Evolutionary conservation across 1,140 invertebrate genomes (phyloP).

Genomic region (Tetranychus cinnabarinus): DNA sequence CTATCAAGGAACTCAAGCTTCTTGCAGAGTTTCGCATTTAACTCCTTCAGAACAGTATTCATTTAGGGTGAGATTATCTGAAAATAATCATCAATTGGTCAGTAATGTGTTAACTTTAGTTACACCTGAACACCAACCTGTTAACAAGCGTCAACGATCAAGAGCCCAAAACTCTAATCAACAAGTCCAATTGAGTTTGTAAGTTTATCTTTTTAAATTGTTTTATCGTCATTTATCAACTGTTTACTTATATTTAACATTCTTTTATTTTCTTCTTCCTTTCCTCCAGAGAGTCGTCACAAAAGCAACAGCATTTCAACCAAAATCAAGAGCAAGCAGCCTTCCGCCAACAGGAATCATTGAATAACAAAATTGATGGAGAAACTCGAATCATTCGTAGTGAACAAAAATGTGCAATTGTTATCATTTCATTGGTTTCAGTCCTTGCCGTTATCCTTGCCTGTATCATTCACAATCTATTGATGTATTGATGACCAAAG

Average conservation of each 20-base stretch:
- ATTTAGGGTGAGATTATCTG: constrained; percentile 5
- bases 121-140: constrained; percentile 4
- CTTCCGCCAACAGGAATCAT: not conserved
- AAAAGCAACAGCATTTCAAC: not conserved
- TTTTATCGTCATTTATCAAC: not conserved
- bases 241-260: not conserved
- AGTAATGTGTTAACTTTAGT: constrained; percentile 6
- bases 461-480: constrained; percentile 4
- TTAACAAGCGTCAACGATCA: not conserved
- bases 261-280: not conserved
- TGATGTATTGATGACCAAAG: not conserved
- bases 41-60: constrained; percentile 4
- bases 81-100: not conserved
- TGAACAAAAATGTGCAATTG: constrained; percentile 8
- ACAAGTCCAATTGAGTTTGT: not conserved
- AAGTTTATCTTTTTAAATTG: not conserved
- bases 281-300: not conserved
- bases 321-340: not conserved
- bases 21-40: constrained; percentile 5
- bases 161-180: constrained; percentile 2
- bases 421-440: constrained; percentile 4
- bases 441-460: constrained; percentile 4
- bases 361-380: not conserved
- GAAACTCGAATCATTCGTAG: not conserved
- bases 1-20: constrained; percentile 1